Conservation (phyloP, 2,797 vertebrate genomes). For the Chrosomus eos region DNA sequence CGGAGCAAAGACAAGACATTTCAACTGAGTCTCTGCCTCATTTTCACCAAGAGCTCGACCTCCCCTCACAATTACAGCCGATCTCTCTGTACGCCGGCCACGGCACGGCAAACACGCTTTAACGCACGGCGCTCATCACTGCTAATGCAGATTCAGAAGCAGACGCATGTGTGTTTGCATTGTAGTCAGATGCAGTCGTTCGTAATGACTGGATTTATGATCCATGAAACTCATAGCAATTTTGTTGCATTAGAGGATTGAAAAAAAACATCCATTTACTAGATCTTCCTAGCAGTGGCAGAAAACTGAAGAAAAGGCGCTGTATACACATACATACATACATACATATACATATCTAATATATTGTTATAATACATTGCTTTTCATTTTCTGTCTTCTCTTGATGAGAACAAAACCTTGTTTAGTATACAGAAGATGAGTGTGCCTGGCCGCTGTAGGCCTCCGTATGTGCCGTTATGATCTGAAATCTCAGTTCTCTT, state of each 20-base stretch:
- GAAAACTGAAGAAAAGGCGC: neutral
- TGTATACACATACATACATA: neutral
- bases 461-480: neutral
- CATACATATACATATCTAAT: neutral
- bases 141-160: neutral
- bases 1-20: neutral
- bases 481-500: neutral
- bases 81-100: neutral
- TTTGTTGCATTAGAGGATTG: constrained; percentile 34
- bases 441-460: neutral
- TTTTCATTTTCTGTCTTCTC: neutral
- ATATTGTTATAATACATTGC: neutral
- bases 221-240: constrained; percentile 51
- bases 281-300: neutral
- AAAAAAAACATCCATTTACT: constrained; percentile 6
- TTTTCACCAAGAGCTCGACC: neutral
- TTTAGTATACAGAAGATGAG: neutral
- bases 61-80: neutral
- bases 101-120: neutral
- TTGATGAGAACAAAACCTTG: neutral
- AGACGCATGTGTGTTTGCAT: constrained; percentile 31
- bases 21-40: neutral
- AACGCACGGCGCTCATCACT: neutral
- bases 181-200: constrained; percentile 22
- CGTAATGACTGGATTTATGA: constrained; percentile 51